These are phyloP conservation scores for Pangasius krempfi DNA, from an alignment of 2,797 vertebrate genomes.

Conservation along the genomic window DNA sequence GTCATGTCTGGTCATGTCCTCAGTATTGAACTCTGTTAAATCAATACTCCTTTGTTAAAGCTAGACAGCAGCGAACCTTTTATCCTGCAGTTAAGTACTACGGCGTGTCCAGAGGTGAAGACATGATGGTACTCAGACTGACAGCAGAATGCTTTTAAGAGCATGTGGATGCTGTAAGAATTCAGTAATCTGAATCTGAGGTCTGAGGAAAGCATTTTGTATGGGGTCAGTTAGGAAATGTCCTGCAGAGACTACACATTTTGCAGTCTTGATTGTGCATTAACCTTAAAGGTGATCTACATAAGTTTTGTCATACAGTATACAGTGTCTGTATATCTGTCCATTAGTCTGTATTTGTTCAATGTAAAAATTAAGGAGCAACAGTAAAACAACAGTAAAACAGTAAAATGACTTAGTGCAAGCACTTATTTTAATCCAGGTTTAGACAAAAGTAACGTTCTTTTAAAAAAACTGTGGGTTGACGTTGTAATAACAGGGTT, in stretches of 20 bases:
- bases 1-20: background rate
- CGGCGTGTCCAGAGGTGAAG: conserved; percentile 41
- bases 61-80: background rate
- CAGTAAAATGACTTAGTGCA: no score
- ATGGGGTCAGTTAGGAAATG: background rate
- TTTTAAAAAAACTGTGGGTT: background rate
- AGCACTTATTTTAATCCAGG: no score
- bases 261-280: background rate
- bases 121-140: conserved; percentile 30
- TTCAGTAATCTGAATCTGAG: no score
- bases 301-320: background rate
- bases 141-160: conserved; percentile 32
- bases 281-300: background rate
- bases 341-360: background rate
- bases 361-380: background rate
- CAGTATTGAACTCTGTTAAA: conserved; percentile 34
- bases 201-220: background rate
- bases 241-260: background rate
- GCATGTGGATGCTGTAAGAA: background rate
- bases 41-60: conserved; percentile 40
- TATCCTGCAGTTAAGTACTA: conserved; percentile 40
- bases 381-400: no score
- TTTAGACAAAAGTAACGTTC: background rate
- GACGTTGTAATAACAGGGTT: background rate
- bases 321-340: background rate